A percentile compares a stretch with the other conserved stretches of the same genome.
These are phyloP conservation scores for Potorous gilbertii DNA, from an alignment of 2,797 vertebrate species.

Conservation along the genomic window DNA sequence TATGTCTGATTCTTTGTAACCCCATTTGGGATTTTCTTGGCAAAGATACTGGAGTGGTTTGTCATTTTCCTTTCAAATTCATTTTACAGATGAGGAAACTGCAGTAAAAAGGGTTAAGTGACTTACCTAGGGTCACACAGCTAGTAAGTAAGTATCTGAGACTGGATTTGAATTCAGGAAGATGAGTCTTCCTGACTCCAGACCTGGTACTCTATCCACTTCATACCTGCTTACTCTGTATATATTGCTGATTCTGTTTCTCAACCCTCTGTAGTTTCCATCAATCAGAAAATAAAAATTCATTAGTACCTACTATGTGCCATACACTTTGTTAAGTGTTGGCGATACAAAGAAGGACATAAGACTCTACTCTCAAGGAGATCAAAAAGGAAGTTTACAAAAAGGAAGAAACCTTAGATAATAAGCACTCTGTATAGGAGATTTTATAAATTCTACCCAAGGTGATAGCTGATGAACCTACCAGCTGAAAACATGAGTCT, in stretches of 20 bases:
- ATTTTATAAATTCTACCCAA: background rate
- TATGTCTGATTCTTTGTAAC: background rate
- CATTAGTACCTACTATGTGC: background rate
- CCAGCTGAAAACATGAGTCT: background rate
- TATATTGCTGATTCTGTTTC: background rate
- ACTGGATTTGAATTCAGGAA: background rate
- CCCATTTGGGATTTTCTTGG: background rate
- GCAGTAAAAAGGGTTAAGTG: background rate
- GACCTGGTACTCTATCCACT: background rate
- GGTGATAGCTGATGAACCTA: background rate
- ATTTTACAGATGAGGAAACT: background rate
- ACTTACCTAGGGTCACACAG: background rate
- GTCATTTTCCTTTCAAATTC: background rate
- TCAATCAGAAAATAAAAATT: background rate
- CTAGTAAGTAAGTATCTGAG: background rate
- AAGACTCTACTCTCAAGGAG: background rate
- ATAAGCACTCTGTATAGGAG: background rate
- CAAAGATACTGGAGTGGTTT: background rate
- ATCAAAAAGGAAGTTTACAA: background rate
- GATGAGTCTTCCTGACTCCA: background rate
- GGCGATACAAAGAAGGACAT: background rate
- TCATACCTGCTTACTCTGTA: background rate
- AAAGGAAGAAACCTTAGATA: background rate
- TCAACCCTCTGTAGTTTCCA: background rate
- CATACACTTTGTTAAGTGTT: background rate